phyloP scores from a whole-genome alignment of 1,140 invertebrate species.

The Lasioglossum baleicum region DNA sequence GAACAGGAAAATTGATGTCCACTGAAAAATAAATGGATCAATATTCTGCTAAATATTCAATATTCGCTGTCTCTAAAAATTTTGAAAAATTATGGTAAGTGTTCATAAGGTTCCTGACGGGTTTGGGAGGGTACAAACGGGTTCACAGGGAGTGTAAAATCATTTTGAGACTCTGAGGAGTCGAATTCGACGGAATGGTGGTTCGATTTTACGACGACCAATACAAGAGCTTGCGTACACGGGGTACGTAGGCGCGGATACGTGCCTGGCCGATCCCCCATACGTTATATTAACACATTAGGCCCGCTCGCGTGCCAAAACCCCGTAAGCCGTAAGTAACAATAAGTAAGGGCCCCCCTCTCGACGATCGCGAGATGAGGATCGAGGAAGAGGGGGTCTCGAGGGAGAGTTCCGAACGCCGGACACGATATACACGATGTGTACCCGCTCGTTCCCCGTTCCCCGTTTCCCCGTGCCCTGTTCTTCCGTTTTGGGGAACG shows the following conservation, averaged over 20 bases:
- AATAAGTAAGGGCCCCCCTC: slow-evolving; percentile 69
- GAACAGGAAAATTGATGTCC: too few relatives aligned
- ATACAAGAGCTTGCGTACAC: slow-evolving; percentile 40
- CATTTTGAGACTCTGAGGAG: slow-evolving; percentile 16
- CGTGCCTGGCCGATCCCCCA: slow-evolving; percentile 60
- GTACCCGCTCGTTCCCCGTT: slow-evolving; percentile 10
- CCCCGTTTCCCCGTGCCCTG: neutral
- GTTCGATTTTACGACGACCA: slow-evolving; percentile 62
- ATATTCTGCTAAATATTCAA: too few relatives aligned
- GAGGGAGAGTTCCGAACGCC: slow-evolving; percentile 2
- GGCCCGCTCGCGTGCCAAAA: slow-evolving; percentile 74
- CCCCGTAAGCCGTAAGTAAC: slow-evolving; percentile 74
- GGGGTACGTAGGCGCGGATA: slow-evolving; percentile 61
- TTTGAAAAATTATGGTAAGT: too few relatives aligned
- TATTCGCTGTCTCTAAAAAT: too few relatives aligned
- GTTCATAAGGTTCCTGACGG: too few relatives aligned
- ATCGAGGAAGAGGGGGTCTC: slow-evolving; percentile 3
- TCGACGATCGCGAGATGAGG: slow-evolving; percentile 52
- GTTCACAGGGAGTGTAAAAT: too few relatives aligned
- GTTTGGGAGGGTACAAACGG: too few relatives aligned
- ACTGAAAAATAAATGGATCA: too few relatives aligned
- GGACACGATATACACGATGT: slow-evolving; percentile 17
- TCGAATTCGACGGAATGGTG: slow-evolving; percentile 50
- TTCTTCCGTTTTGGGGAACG: slow-evolving; percentile 38
- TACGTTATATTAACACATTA: slow-evolving; percentile 79